phyloP scores from a whole-genome alignment of 2,888 invertebrate species.

The Cephus spinipes region DNA sequence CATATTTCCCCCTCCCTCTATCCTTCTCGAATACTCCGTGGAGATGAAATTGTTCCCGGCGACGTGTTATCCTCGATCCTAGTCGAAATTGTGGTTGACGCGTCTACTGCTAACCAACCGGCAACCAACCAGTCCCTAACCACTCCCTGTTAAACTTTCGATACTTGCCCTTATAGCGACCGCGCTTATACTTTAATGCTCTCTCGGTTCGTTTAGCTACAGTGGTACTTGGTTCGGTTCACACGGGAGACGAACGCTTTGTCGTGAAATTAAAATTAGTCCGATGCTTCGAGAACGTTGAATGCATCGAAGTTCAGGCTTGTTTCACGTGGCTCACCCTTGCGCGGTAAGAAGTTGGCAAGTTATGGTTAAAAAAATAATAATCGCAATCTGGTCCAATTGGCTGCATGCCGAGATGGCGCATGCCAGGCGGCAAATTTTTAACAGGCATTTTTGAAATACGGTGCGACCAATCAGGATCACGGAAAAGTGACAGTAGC shows the following conservation, averaged over 20 bases:
- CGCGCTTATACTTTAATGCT: no score
- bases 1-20: slow-evolving; percentile 1
- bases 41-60: slow-evolving; percentile 45
- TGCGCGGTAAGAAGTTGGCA: not conserved
- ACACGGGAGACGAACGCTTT: not conserved
- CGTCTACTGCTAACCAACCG: not conserved
- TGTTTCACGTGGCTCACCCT: not conserved
- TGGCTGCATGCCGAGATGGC: not conserved
- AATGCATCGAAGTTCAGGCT: not conserved
- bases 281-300: not conserved
- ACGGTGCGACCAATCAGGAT: not conserved
- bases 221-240: not conserved
- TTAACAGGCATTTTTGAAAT: not conserved
- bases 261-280: not conserved
- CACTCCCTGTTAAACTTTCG: not conserved
- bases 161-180: not conserved
- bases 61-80: slow-evolving; percentile 26
- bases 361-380: not conserved
- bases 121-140: not conserved
- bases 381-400: not conserved
- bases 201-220: not conserved
- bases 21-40: slow-evolving; percentile 27
- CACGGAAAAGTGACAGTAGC: not conserved
- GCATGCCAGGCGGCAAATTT: not conserved
- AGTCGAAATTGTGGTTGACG: slow-evolving; percentile 19